phyloP scores from a whole-genome alignment of 2,113 vertebrate species.

The Lamprologus callipterus region DNA sequence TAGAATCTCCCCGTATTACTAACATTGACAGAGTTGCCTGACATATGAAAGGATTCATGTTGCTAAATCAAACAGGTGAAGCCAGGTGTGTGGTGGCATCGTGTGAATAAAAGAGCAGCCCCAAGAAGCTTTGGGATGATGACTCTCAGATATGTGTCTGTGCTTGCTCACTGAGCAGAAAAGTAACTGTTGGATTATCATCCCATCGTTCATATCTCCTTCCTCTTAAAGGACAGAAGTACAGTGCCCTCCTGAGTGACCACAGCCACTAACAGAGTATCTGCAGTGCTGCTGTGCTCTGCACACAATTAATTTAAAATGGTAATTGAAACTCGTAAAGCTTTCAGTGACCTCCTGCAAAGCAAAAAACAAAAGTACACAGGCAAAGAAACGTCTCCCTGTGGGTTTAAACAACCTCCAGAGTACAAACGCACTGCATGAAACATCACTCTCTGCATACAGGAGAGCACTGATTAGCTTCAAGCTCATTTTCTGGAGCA shows the following conservation, averaged over 20 bases:
- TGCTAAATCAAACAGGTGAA: background rate
- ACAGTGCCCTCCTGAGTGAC: background rate
- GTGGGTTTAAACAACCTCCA: background rate
- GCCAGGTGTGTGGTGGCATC: background rate
- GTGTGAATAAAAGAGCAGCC: background rate
- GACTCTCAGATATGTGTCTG: background rate
- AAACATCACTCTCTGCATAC: background rate
- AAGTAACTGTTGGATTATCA: background rate
- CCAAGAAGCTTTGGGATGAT: background rate
- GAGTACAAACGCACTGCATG: background rate
- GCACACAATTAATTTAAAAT: background rate
- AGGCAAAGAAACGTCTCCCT: background rate
- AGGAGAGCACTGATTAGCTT: background rate
- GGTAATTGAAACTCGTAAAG: conserved; percentile 7
- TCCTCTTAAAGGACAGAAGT: background rate
- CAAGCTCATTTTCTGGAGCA: background rate
- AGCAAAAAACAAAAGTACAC: background rate
- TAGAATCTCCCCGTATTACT: background rate
- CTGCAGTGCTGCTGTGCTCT: background rate
- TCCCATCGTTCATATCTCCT: background rate
- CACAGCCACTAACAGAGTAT: background rate
- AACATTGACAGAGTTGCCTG: background rate
- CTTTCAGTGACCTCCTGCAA: background rate
- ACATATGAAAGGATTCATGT: background rate
- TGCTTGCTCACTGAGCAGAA: background rate